Percentiles rank a stretch among this genome's conserved stretches.
Evolutionary conservation across 2,113 vertebrate genomes (phyloP).

Genomic region (Silurus meridionalis): DNA sequence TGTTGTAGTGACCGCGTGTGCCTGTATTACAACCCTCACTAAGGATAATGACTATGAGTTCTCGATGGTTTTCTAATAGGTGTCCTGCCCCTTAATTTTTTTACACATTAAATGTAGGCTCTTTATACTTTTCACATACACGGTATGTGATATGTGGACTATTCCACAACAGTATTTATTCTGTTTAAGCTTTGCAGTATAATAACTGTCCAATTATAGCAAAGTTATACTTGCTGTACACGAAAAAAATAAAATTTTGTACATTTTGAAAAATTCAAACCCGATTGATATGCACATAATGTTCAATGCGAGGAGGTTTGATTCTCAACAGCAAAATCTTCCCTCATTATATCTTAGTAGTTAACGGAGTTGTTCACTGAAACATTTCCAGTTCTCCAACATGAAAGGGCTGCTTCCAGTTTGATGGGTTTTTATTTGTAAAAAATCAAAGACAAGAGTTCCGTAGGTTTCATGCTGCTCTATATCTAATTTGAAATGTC

Average conservation of each 20-base stretch:
- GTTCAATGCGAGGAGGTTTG: neutral
- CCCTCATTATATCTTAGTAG: neutral
- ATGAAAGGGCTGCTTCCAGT: neutral
- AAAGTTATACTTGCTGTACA: neutral
- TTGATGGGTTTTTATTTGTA: neutral
- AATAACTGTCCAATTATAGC: neutral
- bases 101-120: neutral
- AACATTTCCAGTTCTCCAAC: neutral
- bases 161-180: neutral
- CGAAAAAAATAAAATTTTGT: neutral
- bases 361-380: neutral
- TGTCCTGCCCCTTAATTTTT: neutral
- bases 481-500: constrained; percentile 31
- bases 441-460: constrained; percentile 17
- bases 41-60: neutral
- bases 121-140: neutral
- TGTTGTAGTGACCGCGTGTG: neutral
- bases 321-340: neutral
- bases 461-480: constrained; percentile 29
- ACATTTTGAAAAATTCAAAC: neutral
- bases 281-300: neutral
- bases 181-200: neutral
- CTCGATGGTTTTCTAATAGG: neutral
- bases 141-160: neutral
- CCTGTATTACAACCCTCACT: neutral